Base-by-base conservation (phyloP, 2,113 vertebrate species). In the Lagopus muta region DNA sequence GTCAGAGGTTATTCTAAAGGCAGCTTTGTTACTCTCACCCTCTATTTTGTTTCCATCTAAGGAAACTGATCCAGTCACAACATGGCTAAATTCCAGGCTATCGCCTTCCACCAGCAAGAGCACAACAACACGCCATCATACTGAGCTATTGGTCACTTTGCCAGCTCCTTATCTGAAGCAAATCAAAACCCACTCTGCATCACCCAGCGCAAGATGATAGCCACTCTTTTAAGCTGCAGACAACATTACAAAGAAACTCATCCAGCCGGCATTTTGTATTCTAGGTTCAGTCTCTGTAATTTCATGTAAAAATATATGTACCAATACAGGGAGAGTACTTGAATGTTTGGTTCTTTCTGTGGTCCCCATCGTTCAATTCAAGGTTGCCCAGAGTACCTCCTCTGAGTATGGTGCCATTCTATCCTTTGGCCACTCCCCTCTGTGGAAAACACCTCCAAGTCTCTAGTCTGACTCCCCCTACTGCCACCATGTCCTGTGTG, bases 1-100 rank as follows among this genome's bases (percentile, higher is more conserved):
- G 22, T 45, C 79, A 67, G 40, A 75, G n/a, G 55, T 71, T 84
- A 58, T 82, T 94, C 88, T 82, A 73, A 78, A 91, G 52, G 73
- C 16, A 80, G 47, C 22, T 90, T 78, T 78, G 8, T 71, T 82
- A 72, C 64, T 89, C 58, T 73, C 70, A 27, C 42, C 32, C 74
- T 96, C 64, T 76, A 30, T 80, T 88, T 64, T 58, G 48, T 82
- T 95, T 95, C 82, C 57, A 81, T 92, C 47, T 24, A 80, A 95
- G 89, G 70, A 95, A 95, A 84, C 42, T 0, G 0, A 64, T 71
- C 38, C 82, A 91, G 92, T 55, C 16, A 6, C 62, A 80, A 58
- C 50, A 66, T 0, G 2, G 60, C 36, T 84, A 40, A 47, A 22
- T 62, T 86, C 75, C 87, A 60, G 60, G 28, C 15, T 67, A 54